phyloP scores from a whole-genome alignment of 37 sponge, comb jelly and placozoan species.

The Dysidea cf. avara region DNA sequence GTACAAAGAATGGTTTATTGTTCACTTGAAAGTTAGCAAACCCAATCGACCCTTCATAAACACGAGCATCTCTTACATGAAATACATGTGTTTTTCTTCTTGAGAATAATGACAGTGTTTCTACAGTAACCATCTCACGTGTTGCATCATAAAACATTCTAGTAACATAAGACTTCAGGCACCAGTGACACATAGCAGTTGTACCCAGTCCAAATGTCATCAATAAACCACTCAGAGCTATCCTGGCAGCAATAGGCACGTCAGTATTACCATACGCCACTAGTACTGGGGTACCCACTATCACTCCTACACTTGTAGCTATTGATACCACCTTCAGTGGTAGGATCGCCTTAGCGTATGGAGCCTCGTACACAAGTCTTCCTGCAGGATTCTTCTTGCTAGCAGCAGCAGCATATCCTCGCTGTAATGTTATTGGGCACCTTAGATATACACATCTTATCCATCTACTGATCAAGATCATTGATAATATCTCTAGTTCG shows the following conservation, averaged over 20 bases:
- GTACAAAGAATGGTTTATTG: conserved; percentile 65
- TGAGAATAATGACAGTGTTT: conserved; percentile 61
- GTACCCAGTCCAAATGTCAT: conserved; percentile 59
- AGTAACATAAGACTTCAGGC: conserved; percentile 73
- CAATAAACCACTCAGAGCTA: conserved; percentile 51
- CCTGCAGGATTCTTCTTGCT: too few species aligned
- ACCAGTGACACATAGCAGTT: conserved; percentile 77
- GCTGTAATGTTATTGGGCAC: too few species aligned
- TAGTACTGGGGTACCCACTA: conserved; percentile 62
- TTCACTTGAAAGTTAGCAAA: conserved; percentile 69
- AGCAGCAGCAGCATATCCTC: too few species aligned
- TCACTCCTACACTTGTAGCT: conserved; percentile 34
- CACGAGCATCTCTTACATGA: conserved; percentile 46
- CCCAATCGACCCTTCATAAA: conserved; percentile 21
- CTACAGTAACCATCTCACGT: conserved; percentile 17
- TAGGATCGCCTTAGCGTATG: conserved; percentile 46
- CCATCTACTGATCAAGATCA: too few species aligned
- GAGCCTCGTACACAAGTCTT: conserved; percentile 65
- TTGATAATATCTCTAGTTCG: too few species aligned
- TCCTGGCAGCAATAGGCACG: conserved; percentile 55
- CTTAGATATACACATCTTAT: too few species aligned
- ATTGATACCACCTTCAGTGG: conserved; percentile 77
- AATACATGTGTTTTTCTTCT: conserved; percentile 20
- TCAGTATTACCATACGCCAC: conserved; percentile 49
- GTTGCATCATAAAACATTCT: conserved; percentile 37